Evolutionary conservation across 92 coral and sea anemone genomes (phyloP).

Genomic region (Desmophyllum pertusum): DNA sequence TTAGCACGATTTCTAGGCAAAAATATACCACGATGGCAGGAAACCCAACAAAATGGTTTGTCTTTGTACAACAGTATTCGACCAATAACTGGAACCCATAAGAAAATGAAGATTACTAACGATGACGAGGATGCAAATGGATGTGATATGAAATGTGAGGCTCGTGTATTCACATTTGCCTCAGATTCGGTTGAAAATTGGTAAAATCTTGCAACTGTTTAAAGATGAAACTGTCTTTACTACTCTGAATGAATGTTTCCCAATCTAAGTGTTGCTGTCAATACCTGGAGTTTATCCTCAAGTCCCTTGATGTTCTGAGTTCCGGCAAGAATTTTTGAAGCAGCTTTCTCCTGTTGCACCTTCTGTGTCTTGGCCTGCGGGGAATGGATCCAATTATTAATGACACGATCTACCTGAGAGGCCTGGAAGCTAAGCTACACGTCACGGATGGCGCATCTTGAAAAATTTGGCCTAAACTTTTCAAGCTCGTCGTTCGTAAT

Average conservation of each 20-base stretch:
- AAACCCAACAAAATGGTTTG: no score
- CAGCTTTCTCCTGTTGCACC: conserved; percentile 75
- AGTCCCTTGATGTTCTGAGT: conserved; percentile 76
- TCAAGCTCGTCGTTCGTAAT: neutral
- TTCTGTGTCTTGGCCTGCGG: conserved; percentile 80
- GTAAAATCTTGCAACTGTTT: no score
- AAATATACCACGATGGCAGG: no score
- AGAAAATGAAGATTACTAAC: no score
- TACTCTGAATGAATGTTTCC: neutral
- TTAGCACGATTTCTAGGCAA: neutral
- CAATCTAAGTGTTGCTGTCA: neutral
- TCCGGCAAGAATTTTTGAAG: conserved; percentile 79
- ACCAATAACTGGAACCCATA: neutral
- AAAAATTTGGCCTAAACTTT: no score
- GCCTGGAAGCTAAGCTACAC: neutral
- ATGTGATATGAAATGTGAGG: no score
- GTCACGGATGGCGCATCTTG: neutral
- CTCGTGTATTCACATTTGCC: neutral
- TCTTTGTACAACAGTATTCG: neutral
- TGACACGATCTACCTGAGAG: neutral
- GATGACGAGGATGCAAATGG: no score
- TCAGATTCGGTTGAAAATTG: neutral
- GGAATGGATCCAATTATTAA: neutral
- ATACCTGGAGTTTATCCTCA: conserved; percentile 89
- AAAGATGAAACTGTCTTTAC: no score